Evolutionary conservation across 2,888 invertebrate species (phyloP), one percentile per base, ranked within the genome.

Genomic region (Acronicta alni): DNA sequence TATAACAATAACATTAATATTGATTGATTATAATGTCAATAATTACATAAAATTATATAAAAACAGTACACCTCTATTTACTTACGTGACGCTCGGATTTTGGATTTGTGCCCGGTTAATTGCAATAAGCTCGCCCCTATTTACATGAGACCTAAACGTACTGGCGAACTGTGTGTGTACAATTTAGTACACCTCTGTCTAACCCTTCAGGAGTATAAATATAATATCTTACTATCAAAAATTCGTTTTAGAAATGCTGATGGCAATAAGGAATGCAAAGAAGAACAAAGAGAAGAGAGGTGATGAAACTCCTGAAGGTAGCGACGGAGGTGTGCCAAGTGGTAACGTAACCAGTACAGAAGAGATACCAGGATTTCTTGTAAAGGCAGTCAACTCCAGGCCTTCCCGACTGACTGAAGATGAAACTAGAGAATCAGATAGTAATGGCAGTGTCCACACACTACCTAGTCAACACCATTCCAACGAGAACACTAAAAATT

Each of bases 191-290:
- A n/a, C n/a, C n/a, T n/a, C n/a, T n/a, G n/a, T n/a, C n/a, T n/a
- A n/a, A n/a, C n/a, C n/a, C n/a, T n/a, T n/a, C n/a, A n/a, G n/a
- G n/a, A n/a, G n/a, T n/a, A n/a, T n/a, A n/a, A n/a, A 20, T 20
- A 23, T 23, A 23, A 1, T 23, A 4, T 23, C 6, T 12, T 2
- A 30, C 0, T 10, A 26, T 9, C 2, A 12, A 12, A 30, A 30
- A 12, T 35, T n/a, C 6, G 6, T 35, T 35, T 35, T 77, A 92
- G 92, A 92, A 83, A 92, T 92, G 91, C 68, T 92, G 49, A 67
- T 69, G 26, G 89, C 90, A 16, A 67, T 92, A 46, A 90, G 89
- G 67, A 86, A 88, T 55, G 89, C 90, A 12, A 91, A 91, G 72
- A 89, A 90, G 71, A 84, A 82, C 14, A 87, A 85, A 64, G 80